A percentile compares a stretch with the other conserved stretches of the same genome.
Conservation (phyloP, 2,797 vertebrate genomes). For the Cynodonichthys magdalenae region DNA sequence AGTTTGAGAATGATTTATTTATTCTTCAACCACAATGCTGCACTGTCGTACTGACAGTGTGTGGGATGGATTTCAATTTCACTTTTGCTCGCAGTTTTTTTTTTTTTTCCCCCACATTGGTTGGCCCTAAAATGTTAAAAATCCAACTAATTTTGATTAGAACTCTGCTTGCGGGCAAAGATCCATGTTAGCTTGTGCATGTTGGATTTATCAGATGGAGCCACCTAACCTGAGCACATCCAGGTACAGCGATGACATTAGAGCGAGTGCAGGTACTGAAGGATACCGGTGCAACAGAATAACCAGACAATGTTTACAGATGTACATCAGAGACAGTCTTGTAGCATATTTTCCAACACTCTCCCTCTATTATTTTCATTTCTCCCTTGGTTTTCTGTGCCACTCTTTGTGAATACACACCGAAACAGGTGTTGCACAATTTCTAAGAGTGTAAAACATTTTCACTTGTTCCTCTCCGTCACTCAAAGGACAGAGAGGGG, state of each 20-base stretch:
- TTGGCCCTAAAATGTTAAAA: slow-evolving; percentile 24
- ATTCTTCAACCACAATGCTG: slow-evolving; percentile 43
- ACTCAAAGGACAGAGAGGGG: slow-evolving; percentile 41
- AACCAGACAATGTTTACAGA: slow-evolving; percentile 60
- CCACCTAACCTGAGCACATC: slow-evolving; percentile 3
- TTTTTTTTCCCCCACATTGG: slow-evolving; percentile 7
- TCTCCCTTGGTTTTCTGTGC: slow-evolving; percentile 46
- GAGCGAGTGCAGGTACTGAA: slow-evolving; percentile 52
- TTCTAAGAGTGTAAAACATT: slow-evolving; percentile 49
- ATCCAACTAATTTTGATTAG: slow-evolving; percentile 26
- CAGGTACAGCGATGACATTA: slow-evolving; percentile 7
- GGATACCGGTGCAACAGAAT: slow-evolving; percentile 54
- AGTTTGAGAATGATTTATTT: slow-evolving; percentile 58
- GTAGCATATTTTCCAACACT: slow-evolving; percentile 18
- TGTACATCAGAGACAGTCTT: slow-evolving; percentile 40
- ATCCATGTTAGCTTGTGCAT: slow-evolving; percentile 13
- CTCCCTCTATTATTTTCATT: slow-evolving; percentile 2
- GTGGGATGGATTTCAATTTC: slow-evolving; percentile 39
- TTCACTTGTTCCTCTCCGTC: slow-evolving; percentile 47
- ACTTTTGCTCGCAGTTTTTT: slow-evolving; percentile 1
- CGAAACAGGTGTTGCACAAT: slow-evolving; percentile 31
- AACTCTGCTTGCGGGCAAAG: slow-evolving; percentile 8
- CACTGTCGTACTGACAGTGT: slow-evolving; percentile 40
- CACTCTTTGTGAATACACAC: slow-evolving; percentile 66
- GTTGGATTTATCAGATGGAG: slow-evolving; percentile 12